Evolutionary conservation across 1,140 invertebrate species (phyloP), one percentile per base, ranked within the genome.

Genomic region (Andricus grossulariae): DNA sequence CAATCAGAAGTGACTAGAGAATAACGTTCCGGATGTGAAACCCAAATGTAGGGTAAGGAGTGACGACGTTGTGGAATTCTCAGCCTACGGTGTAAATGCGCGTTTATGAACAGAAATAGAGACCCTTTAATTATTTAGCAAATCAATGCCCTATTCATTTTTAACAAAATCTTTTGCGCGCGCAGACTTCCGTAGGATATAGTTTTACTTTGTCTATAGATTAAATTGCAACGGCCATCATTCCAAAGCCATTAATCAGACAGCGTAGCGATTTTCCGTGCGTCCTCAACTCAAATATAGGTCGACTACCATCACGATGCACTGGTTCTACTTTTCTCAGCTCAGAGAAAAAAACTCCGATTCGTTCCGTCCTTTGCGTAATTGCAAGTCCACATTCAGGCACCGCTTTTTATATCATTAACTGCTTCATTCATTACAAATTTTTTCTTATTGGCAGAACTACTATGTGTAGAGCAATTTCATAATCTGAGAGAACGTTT

Each of bases 251-350:
- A 66, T 66, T 66, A 66, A 39, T 66, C 60, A 45, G 13, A n/a
- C 25, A 66, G 60, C n/a, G 60, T 66, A 66, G 60, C 60, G 60
- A 66, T 66, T 66, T 66, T 66, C 60, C 60, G 60, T 21, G 60
- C 60, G 60, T 66, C 60, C 60, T 66, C 32, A 66, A 39, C 60
- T 66, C 15, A 39, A 66, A 66, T 66, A 66, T 66, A 66, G 60
- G 60, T 66, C 60, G 60, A 39, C 60, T 66, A 66, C 60, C 60
- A 66, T 60, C 57, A 21, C 57, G 57, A 60, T 66, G 60, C 16
- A 66, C 60, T 66, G 60, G 60, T 66, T 66, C 60, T 45, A 66
- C 60, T 39, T 66, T 66, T 66, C 60, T 66, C 60, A 66, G 60
- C 25, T 66, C 25, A 32, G 60, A 66, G 25, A 8, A 66, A 12